Conservation (phyloP, 2,888 invertebrate genomes). For the Oscheius sp. region DNA sequence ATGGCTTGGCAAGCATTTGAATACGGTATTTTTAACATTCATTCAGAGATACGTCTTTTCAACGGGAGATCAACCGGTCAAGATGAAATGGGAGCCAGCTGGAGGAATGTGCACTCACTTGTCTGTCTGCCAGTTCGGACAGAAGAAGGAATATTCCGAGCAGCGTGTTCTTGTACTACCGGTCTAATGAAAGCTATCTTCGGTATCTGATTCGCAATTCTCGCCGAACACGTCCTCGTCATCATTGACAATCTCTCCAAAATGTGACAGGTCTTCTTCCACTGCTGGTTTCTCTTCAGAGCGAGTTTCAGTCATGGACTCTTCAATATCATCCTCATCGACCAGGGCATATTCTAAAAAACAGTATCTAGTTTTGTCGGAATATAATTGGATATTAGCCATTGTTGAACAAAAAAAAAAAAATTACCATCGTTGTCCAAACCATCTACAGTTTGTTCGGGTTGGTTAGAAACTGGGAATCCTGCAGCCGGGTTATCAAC, state of each 20-base stretch:
- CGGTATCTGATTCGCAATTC: conserved; percentile 2
- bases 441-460: too few relatives aligned
- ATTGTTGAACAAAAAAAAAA: too few relatives aligned
- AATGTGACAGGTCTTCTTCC: not conserved
- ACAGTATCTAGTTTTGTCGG: too few relatives aligned
- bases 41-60: conserved; percentile 29
- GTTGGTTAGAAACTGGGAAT: too few relatives aligned
- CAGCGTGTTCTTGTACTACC: conserved; percentile 14
- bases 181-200: conserved; percentile 2
- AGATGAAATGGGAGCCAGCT: conserved; percentile 29
- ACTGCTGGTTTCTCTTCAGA: not conserved
- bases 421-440: too few relatives aligned
- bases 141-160: conserved; percentile 12
- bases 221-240: conserved; percentile 14
- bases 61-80: conserved; percentile 5
- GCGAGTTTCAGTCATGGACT: too few relatives aligned
- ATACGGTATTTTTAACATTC: not conserved
- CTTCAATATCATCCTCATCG: too few relatives aligned
- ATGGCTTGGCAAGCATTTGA: conserved; percentile 5
- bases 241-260: conserved; percentile 14
- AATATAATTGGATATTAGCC: too few relatives aligned
- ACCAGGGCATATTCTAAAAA: too few relatives aligned
- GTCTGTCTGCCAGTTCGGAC: not conserved
- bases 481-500: too few relatives aligned
- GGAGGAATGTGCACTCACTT: conserved; percentile 1